Base-by-base conservation (phyloP, 1,140 invertebrate genomes). In the Chelonus insularis region DNA sequence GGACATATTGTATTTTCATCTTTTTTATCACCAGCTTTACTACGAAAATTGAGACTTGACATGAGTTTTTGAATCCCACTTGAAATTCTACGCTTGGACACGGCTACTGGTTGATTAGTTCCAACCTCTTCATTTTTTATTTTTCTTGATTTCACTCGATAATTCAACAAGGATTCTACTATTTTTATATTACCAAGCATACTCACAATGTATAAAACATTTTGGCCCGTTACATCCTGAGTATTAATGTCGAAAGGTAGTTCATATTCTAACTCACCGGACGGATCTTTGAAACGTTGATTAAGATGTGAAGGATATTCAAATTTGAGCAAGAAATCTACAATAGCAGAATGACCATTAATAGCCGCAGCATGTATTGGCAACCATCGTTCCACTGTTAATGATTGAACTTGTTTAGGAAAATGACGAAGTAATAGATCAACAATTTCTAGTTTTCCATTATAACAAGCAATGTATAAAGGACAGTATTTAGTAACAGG, bases 311-410 rank as follows among this genome's bases (percentile, higher is more conserved):
- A 81, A 0, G 94, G 93, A 82, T 96, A 98, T 0, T 88, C 83
- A 75, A 89, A 94, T 68, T 91, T 88, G 1, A 98, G 83, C 1
- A 97, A 79, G 14, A 91, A 72, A 39, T 93, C 89, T 36, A 95
- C 83, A 36, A 96, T 81, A 21, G 85, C 70, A 11, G 88, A 79
- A 78, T 97, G 94, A 2, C 92, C 92, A 73, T 94, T 93, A 59
- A 95, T 93, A 63, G 90, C 91, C 32, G 94, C 93, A 4, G 94
- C 94, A 81, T 98, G 96, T 20, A 98, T 84, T 0, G 96, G 94
- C 43, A 97, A 79, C 91, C 94, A 95, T 69, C 89, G 88, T 75
- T 98, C 95, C 1, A 97, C 93, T 0, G 95, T 98, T 39, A 88
- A 84, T 70, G 86, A 85, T 77, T 91, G 88, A 9, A 87, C 84